Conservation (phyloP, 2,797 vertebrate genomes). For the Delichon dasypus region DNA sequence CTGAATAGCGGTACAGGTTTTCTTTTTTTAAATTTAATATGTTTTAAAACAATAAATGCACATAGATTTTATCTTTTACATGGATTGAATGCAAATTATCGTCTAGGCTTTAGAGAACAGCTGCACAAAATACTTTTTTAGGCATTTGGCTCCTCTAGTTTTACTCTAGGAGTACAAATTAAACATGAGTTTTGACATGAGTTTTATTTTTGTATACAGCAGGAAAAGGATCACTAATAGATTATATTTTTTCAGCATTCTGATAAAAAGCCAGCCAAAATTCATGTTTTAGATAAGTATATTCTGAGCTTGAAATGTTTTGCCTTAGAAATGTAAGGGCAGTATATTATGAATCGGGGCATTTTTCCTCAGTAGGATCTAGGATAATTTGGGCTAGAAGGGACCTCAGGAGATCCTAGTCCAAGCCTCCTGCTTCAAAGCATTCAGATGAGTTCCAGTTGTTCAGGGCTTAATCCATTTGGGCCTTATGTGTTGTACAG, state of each 20-base stretch:
- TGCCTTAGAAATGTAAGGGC: background rate
- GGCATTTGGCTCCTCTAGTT: background rate
- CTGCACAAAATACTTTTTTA: background rate
- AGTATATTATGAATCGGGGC: background rate
- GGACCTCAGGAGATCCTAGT: background rate
- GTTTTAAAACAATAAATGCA: background rate
- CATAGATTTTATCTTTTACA: background rate
- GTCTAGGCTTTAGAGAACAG: background rate
- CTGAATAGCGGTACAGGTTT: background rate
- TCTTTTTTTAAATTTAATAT: background rate
- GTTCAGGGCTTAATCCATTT: background rate
- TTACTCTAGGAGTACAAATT: background rate
- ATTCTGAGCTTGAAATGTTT: background rate
- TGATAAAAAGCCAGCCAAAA: background rate
- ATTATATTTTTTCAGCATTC: background rate
- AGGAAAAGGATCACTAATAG: background rate
- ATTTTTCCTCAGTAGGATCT: background rate
- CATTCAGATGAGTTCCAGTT: background rate
- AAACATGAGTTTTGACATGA: background rate
- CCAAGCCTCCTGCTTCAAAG: background rate
- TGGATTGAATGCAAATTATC: background rate
- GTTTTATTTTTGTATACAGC: background rate
- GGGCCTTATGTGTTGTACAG: background rate
- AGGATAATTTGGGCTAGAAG: background rate
- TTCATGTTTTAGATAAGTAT: background rate